These are phyloP conservation scores for Menidia menidia DNA, from an alignment of 2,797 vertebrate genomes.

Conservation along the genomic window DNA sequence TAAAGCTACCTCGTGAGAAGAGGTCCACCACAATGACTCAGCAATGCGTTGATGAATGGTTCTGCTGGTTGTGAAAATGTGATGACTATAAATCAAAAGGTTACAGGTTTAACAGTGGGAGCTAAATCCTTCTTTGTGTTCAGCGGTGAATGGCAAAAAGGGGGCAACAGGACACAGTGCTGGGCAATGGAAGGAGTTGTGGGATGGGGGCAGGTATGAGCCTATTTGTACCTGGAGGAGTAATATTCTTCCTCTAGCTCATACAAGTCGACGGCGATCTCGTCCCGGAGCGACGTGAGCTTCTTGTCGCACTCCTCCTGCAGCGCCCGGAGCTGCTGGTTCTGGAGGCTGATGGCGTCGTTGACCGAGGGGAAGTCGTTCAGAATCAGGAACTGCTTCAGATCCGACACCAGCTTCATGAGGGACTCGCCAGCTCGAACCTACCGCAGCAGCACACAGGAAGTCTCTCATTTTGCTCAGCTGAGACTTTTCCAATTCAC, in stretches of 20 bases:
- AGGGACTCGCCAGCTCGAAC: conserved; percentile 97
- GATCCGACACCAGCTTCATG: conserved; percentile 97
- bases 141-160: conserved; percentile 48
- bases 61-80: conserved; percentile 15
- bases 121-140: conserved; percentile 43
- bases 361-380: conserved; percentile 98
- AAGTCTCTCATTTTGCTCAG: background rate
- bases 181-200: conserved; percentile 48
- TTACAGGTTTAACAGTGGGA: conserved; percentile 11
- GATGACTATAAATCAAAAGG: background rate
- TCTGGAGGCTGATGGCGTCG: conserved; percentile 94
- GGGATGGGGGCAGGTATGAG: conserved; percentile 66
- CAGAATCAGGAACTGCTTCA: conserved; percentile 98
- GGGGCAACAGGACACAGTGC: conserved; percentile 50
- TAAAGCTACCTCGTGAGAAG: conserved; percentile 34
- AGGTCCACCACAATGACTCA: conserved; percentile 23
- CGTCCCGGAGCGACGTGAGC: conserved; percentile 91
- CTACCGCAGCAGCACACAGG: conserved; percentile 70
- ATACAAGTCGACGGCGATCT: conserved; percentile 97
- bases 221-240: conserved; percentile 99
- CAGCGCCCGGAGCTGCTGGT: conserved; percentile 91
- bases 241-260: conserved; percentile 99
- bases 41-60: conserved; percentile 38
- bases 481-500: background rate
- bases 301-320: conserved; percentile 99